Percentiles rank a stretch among this genome's conserved stretches.
These are phyloP conservation scores for Eufriesea mexicana DNA, from an alignment of 1,140 invertebrate species.

Conservation along the genomic window DNA sequence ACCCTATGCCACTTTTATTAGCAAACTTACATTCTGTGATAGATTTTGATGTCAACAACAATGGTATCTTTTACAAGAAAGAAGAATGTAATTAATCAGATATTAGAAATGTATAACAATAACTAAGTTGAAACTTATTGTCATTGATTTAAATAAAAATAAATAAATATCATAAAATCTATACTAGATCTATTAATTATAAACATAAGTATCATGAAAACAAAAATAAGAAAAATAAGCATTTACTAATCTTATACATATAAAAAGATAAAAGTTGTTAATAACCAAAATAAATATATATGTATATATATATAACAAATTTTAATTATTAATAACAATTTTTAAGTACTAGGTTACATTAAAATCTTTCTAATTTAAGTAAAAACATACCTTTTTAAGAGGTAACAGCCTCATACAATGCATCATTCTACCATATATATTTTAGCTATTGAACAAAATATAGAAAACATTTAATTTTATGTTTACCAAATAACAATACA, in stretches of 20 bases:
- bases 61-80: neutral
- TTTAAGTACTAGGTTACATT: constrained; percentile 2
- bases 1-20: neutral
- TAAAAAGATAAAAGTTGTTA: neutral
- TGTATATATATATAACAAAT: no score
- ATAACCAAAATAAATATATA: neutral
- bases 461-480: neutral
- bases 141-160: no score
- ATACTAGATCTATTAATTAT: no score
- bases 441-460: neutral
- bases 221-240: neutral
- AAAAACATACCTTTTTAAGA: constrained; percentile 9
- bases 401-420: constrained; percentile 19
- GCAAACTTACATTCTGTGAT: neutral
- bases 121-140: neutral
- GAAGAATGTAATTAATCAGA: neutral
- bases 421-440: neutral
- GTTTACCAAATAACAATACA: neutral
- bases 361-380: neutral
- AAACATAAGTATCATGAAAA: neutral
- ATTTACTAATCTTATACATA: neutral
- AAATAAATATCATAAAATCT: neutral
- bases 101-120: neutral
- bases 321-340: neutral
- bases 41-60: neutral